Evolutionary conservation across 1,140 invertebrate species (phyloP).

Genomic region (Grapholita molesta): DNA sequence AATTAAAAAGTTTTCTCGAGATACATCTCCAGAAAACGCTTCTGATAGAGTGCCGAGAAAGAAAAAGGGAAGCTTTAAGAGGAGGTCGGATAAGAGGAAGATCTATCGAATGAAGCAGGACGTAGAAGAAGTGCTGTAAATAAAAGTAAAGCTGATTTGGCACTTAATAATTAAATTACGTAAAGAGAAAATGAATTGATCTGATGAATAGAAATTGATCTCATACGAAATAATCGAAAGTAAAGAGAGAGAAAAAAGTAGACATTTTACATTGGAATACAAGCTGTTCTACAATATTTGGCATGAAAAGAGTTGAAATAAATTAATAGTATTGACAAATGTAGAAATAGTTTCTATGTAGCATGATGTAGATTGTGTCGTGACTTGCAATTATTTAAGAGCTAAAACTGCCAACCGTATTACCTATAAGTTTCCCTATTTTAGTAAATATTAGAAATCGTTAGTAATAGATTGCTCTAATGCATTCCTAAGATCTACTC

Average conservation of each 20-base stretch:
- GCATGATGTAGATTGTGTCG: constrained; percentile 9
- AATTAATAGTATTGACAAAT: not conserved
- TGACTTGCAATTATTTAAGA: constrained; percentile 6
- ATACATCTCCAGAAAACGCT: constrained; percentile 38
- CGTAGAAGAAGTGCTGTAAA: constrained; percentile 49
- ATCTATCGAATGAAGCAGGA: constrained; percentile 64
- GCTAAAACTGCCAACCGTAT: not conserved
- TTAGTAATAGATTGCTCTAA: not conserved
- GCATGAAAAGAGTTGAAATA: not conserved
- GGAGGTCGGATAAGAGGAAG: constrained; percentile 47
- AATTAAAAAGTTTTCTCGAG: constrained; percentile 67
- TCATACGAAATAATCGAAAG: no score
- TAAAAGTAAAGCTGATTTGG: not conserved
- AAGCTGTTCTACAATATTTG: not conserved
- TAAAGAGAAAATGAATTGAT: not conserved
- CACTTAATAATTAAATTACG: no score
- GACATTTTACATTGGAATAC: not conserved
- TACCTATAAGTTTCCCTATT: not conserved
- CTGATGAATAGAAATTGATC: not conserved
- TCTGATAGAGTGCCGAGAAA: constrained; percentile 43
- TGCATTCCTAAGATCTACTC: not conserved
- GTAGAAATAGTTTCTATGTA: not conserved
- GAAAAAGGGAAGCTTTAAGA: constrained; percentile 51
- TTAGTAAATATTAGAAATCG: not conserved
- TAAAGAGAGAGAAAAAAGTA: no score